Evolutionary conservation across 2,113 vertebrate species (phyloP), one percentile per base, ranked within the genome.

Genomic region (Ptyas mucosa): DNA sequence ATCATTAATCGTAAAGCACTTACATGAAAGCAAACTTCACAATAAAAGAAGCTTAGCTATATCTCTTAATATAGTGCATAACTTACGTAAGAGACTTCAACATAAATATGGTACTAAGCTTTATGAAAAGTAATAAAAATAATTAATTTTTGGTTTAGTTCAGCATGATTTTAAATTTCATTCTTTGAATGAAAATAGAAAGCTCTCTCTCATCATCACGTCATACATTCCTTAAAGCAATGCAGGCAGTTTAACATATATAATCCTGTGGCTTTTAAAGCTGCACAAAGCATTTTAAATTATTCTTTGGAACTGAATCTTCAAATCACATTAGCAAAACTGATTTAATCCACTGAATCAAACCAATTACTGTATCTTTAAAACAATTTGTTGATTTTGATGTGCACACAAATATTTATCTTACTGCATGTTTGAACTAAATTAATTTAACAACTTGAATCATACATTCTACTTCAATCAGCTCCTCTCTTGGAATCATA

Each of bases 91-190:
- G 15, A 52, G 86, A 8, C 39, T 88, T 14, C 51, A 88, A 81
- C 88, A 57, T 11, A 81, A 53, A 81, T 75, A 49, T 57, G 88
- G 51, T 88, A 91, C 61, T 53, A 91, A 91, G 61, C 52, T 88
- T 88, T 39, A 81, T 55, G 85, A 55, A 91, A 91, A 49, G 85
- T 81, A 57, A 81, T 23, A n/a, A 87, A 88, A 52, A 87, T 43
- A 57, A 88, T 93, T 91, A 88, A 91, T 10, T 85, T 93, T 23
- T 64, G 57, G 43, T 88, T 81, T 88, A 81, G 9, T 75, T 89
- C 43, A 57, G 3, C 81, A 12, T 57, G 57, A 75, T 81, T 58
- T 81, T 64, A 61, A 57, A 46, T 81, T n/a, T 58, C 89, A 92
- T 85, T 89, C 69, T 46, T 85, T n/a, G 1, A 51, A 21, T 15